phyloP scores from a whole-genome alignment of 1,140 invertebrate species.

The Armadillidium nasatum region DNA sequence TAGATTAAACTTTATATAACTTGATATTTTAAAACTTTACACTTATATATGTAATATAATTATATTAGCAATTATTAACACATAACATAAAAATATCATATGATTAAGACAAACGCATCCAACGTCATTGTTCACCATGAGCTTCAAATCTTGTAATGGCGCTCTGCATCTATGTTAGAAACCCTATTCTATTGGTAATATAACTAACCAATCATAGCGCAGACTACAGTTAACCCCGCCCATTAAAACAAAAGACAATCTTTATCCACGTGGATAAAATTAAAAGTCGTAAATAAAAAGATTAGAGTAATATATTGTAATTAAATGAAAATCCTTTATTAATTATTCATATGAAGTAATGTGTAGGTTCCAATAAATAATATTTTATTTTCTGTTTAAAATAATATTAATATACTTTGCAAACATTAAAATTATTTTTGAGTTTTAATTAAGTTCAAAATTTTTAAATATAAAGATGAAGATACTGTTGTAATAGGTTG shows the following conservation, averaged over 20 bases:
- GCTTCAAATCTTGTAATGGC: constrained; percentile 12
- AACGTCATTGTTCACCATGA: constrained; percentile 7
- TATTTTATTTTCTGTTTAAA: neutral
- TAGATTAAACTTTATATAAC: no score
- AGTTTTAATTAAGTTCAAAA: no score
- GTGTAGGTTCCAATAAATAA: neutral
- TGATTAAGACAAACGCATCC: constrained; percentile 1
- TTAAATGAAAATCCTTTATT: no score
- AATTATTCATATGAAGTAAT: no score
- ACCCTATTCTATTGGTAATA: neutral
- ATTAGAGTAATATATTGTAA: no score
- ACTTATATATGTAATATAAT: no score
- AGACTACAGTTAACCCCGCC: neutral
- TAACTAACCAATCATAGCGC: neutral
- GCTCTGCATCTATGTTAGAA: constrained; percentile 2
- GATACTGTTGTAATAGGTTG: no score
- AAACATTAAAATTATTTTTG: no score
- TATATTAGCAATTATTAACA: no score
- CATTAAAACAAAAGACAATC: neutral
- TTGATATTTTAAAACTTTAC: no score
- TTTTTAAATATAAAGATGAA: no score
- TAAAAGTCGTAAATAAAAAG: no score
- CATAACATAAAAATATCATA: neutral
- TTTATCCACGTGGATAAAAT: neutral
- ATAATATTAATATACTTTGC: neutral